These are phyloP conservation scores for Emmelina monodactyla DNA, from an alignment of 2,888 invertebrate species.

Conservation along the genomic window DNA sequence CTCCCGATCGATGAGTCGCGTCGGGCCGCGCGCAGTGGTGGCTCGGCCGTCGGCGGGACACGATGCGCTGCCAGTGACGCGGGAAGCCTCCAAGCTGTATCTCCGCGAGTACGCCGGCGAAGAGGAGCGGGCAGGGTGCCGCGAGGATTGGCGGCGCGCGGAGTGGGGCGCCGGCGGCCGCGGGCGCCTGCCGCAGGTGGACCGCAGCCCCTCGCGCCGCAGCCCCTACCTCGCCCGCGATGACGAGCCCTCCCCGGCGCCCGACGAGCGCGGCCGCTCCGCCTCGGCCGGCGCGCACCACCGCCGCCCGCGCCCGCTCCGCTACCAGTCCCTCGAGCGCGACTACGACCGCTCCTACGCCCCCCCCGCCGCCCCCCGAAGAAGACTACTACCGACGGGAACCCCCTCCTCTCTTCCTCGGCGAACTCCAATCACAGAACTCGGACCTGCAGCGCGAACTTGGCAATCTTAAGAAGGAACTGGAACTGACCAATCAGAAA, in stretches of 20 bases:
- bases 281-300: slow-evolving; percentile 75
- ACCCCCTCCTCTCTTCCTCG: slow-evolving; percentile 74
- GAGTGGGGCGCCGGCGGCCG: slow-evolving; percentile 60
- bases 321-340: slow-evolving; percentile 79
- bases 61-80: slow-evolving; percentile 54
- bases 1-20: neutral
- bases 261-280: slow-evolving; percentile 82
- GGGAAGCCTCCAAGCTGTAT: slow-evolving; percentile 61
- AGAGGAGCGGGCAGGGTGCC: slow-evolving; percentile 63
- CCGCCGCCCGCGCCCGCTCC: slow-evolving; percentile 78
- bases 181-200: slow-evolving; percentile 82
- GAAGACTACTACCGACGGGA: slow-evolving; percentile 66
- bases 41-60: slow-evolving; percentile 57
- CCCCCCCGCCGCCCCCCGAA: slow-evolving; percentile 82
- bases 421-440: slow-evolving; percentile 92
- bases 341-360: slow-evolving; percentile 88
- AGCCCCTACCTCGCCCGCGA: slow-evolving; percentile 78
- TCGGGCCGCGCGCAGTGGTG: slow-evolving; percentile 44
- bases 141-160: slow-evolving; percentile 61
- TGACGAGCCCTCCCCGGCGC: slow-evolving; percentile 83
- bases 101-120: slow-evolving; percentile 64
- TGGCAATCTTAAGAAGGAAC: slow-evolving; percentile 87
- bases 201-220: slow-evolving; percentile 88
- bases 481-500: slow-evolving; percentile 96
- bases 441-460: slow-evolving; percentile 94